These are phyloP conservation scores for Arrhopalites spinosus DNA, from an alignment of 2,888 invertebrate genomes.

Conservation along the genomic window DNA sequence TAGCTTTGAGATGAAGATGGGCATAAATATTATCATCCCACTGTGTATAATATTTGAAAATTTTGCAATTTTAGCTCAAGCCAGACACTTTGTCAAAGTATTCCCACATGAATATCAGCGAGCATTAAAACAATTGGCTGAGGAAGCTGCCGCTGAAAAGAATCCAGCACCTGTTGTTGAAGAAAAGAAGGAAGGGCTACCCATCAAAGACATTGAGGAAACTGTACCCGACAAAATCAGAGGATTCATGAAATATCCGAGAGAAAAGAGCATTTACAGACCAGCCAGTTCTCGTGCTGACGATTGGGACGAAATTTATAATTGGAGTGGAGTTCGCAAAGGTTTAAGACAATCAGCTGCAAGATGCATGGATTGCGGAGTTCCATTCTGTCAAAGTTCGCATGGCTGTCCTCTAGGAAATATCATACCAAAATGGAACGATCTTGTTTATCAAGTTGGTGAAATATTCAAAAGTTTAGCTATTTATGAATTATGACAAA, in stretches of 20 bases:
- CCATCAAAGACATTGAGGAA: conserved; percentile 79
- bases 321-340: conserved; percentile 80
- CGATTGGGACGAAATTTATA: conserved; percentile 98
- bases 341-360: conserved; percentile 68
- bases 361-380: conserved; percentile 98
- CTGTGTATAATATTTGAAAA: too few species aligned
- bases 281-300: conserved; percentile 80
- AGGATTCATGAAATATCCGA: conserved; percentile 95
- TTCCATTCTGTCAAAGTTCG: conserved; percentile 89
- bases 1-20: too few species aligned
- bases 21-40: too few species aligned
- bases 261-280: conserved; percentile 85
- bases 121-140: conserved; percentile 74
- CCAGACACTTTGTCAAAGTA: conserved; percentile 82
- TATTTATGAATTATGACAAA: too few species aligned
- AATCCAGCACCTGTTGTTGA: conserved; percentile 57
- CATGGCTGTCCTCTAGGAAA: conserved; percentile 98
- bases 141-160: conserved; percentile 61
- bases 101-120: conserved; percentile 97
- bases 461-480: too few species aligned
- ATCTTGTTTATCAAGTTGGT: conserved; percentile 93
- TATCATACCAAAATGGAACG: conserved; percentile 99
- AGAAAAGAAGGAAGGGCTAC: conserved; percentile 56
- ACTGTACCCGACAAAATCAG: conserved; percentile 76
- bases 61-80: conserved; percentile 64